These are phyloP conservation scores for Plebejus melissa DNA, from an alignment of 2,888 invertebrate species.

Conservation along the genomic window DNA sequence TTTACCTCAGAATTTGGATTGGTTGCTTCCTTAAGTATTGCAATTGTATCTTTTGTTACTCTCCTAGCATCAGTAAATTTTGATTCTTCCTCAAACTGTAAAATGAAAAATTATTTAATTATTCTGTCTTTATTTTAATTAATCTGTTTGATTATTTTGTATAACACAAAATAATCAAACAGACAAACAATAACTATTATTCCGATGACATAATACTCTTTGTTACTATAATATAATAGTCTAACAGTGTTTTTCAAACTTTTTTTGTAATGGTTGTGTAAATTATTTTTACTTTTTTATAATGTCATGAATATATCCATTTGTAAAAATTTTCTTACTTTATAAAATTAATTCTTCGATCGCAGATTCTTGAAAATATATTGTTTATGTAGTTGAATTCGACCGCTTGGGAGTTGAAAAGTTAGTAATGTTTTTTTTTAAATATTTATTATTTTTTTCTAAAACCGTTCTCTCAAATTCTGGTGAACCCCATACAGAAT, in stretches of 20 bases:
- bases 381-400: too few relatives aligned
- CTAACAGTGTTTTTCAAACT: background rate
- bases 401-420: too few relatives aligned
- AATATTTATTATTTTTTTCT: background rate
- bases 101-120: slow-evolving; percentile 35
- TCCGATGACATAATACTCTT: background rate
- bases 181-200: background rate
- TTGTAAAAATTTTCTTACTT: too few relatives aligned
- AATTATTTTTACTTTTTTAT: too few relatives aligned
- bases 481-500: too few relatives aligned
- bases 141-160: background rate
- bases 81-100: slow-evolving; percentile 61
- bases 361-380: too few relatives aligned
- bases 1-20: slow-evolving; percentile 64
- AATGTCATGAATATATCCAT: too few relatives aligned
- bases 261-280: background rate
- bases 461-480: background rate
- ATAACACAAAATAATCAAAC: background rate
- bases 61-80: slow-evolving; percentile 60
- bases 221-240: background rate
- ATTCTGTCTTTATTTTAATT: too few relatives aligned
- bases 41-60: slow-evolving; percentile 50
- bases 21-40: slow-evolving; percentile 70
- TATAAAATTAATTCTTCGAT: too few relatives aligned
- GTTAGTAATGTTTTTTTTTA: too few relatives aligned